phyloP scores from a whole-genome alignment of 2,888 invertebrate genomes.

The Eumerus sabulonum region DNA sequence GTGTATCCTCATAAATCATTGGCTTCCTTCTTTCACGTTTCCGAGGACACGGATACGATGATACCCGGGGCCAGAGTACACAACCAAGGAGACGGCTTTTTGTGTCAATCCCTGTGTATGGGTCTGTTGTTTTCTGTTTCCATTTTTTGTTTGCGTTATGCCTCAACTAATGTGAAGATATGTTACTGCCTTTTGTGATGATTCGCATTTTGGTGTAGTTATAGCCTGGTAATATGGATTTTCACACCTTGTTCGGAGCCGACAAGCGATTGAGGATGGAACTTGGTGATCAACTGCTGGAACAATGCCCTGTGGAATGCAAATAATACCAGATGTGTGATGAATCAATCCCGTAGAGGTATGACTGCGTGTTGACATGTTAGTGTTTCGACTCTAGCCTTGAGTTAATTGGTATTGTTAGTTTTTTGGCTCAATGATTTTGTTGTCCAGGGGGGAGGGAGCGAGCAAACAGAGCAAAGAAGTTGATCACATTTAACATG shows the following conservation, averaged over 20 bases:
- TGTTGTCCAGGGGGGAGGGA: no score
- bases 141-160: conserved; percentile 53
- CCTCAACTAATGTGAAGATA: conserved; percentile 67
- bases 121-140: conserved; percentile 10
- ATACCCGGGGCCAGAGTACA: conserved; percentile 33
- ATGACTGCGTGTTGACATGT: conserved; percentile 25
- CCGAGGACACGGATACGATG: conserved; percentile 48
- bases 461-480: no score
- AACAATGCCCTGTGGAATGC: conserved; percentile 61
- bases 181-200: conserved; percentile 64
- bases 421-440: no score
- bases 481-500: no score
- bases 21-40: conserved; percentile 53
- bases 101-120: no score
- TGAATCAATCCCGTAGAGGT: conserved; percentile 62
- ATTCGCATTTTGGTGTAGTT: conserved; percentile 65
- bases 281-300: conserved; percentile 57
- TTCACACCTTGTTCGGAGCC: conserved; percentile 64
- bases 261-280: conserved; percentile 27
- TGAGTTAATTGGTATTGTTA: conserved; percentile 55
- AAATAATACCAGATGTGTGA: conserved; percentile 68
- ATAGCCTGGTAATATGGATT: conserved; percentile 61
- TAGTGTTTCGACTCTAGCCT: conserved; percentile 28
- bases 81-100: conserved; percentile 12
- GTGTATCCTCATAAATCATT: conserved; percentile 69